Evolutionary conservation across 2,888 invertebrate genomes (phyloP).

Genomic region (Molanna angustata): DNA sequence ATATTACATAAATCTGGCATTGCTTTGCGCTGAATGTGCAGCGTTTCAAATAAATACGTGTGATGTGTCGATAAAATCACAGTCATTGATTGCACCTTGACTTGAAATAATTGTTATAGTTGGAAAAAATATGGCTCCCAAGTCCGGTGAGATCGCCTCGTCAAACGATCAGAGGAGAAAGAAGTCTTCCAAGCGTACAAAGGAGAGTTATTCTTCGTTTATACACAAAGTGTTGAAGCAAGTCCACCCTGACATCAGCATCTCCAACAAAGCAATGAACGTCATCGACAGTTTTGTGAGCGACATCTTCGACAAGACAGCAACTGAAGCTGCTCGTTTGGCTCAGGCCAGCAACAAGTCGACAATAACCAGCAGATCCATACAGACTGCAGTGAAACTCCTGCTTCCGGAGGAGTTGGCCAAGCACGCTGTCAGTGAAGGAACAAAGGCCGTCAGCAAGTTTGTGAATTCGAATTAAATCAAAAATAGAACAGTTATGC

Average conservation of each 20-base stretch:
- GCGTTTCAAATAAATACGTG: no score
- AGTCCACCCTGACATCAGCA: constrained; percentile 64
- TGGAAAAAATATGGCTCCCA: no score
- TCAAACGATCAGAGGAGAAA: constrained; percentile 51
- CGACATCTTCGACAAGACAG: constrained; percentile 70
- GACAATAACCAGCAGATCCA: constrained; percentile 65
- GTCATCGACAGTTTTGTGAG: constrained; percentile 72
- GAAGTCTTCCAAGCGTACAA: constrained; percentile 55
- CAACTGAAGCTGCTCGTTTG: constrained; percentile 60
- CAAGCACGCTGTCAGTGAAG: constrained; percentile 66
- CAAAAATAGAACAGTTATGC: no score
- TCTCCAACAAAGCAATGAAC: constrained; percentile 64
- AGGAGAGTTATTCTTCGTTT: constrained; percentile 57
- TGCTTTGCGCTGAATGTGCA: no score
- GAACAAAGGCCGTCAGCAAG: constrained; percentile 62
- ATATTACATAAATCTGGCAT: no score
- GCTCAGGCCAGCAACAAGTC: constrained; percentile 64
- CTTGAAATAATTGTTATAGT: no score
- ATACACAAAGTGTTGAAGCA: constrained; percentile 66
- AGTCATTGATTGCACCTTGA: no score
- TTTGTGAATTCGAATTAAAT: constrained; percentile 53
- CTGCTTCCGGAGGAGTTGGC: constrained; percentile 67
- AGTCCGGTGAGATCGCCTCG: no score
- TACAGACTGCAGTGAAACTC: constrained; percentile 67
- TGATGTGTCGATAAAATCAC: no score